phyloP scores from a whole-genome alignment of 2,797 vertebrate species.

The Rhinella marina region DNA sequence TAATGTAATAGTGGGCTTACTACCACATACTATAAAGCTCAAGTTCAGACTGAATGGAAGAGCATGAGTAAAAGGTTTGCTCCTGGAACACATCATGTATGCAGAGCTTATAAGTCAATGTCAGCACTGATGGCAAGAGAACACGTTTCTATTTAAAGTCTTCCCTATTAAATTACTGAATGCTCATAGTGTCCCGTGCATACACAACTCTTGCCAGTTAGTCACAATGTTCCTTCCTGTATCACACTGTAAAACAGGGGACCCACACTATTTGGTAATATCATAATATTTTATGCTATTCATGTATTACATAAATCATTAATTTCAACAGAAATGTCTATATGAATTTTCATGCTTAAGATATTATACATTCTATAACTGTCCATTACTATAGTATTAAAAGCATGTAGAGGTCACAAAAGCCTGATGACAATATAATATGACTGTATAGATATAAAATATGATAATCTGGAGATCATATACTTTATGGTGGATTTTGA shows the following conservation, averaged over 20 bases:
- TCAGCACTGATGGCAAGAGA: constrained; percentile 32
- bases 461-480: neutral
- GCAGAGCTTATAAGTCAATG: constrained; percentile 18
- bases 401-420: neutral
- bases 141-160: constrained; percentile 44
- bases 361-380: too few species aligned
- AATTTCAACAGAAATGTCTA: neutral
- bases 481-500: neutral
- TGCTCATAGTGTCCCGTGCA: neutral
- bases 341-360: neutral
- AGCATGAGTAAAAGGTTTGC: neutral
- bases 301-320: neutral
- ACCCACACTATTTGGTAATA: neutral
- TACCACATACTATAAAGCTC: neutral
- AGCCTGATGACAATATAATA: neutral
- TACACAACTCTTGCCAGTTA: neutral
- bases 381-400: neutral
- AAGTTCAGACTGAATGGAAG: neutral
- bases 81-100: neutral
- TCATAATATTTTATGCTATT: neutral
- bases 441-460: neutral
- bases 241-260: constrained; percentile 2
- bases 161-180: neutral
- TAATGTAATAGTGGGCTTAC: neutral
- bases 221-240: constrained; percentile 36